Conservation (phyloP, 1,140 invertebrate genomes). For the Hypothenemus hampei region DNA sequence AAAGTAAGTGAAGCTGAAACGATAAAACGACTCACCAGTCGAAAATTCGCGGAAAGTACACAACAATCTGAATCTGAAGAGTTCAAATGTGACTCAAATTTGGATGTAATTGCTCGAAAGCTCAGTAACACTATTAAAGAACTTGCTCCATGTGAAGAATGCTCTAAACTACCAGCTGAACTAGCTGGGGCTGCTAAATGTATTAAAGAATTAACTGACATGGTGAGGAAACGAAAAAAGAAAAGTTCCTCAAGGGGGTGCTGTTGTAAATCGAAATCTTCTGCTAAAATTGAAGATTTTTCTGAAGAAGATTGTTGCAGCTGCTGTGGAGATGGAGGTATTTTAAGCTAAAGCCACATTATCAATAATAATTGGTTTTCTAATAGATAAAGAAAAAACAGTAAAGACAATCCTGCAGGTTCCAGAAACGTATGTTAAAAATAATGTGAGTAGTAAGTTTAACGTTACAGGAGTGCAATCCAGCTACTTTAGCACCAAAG, state of each 20-base stretch:
- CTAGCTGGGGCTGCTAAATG: conserved; percentile 28
- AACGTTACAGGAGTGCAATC: neutral
- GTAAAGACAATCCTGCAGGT: conserved; percentile 14
- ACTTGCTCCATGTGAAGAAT: conserved; percentile 29
- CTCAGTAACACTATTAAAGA: conserved; percentile 34
- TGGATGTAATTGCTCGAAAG: conserved; percentile 35
- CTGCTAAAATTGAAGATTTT: neutral
- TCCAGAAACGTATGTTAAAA: conserved; percentile 9
- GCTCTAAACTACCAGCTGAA: conserved; percentile 29
- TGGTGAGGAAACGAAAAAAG: conserved; percentile 25
- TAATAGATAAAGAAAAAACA: conserved; percentile 5
- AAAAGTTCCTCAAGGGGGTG: neutral
- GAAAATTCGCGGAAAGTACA: conserved; percentile 3
- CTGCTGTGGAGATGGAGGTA: conserved; percentile 20
- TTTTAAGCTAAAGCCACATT: too few species aligned
- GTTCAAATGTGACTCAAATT: conserved; percentile 23
- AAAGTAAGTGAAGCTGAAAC: conserved; percentile 41
- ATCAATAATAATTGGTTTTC: too few species aligned
- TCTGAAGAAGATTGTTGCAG: conserved; percentile 15
- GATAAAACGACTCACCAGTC: conserved; percentile 27
- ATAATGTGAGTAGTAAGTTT: conserved; percentile 18
- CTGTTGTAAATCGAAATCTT: conserved; percentile 3
- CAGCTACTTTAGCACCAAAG: conserved; percentile 13
- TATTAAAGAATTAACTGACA: conserved; percentile 34
- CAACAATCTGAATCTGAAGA: neutral